Evolutionary conservation across 2,797 vertebrate genomes (phyloP).

Genomic region (Heliangelus exortis): DNA sequence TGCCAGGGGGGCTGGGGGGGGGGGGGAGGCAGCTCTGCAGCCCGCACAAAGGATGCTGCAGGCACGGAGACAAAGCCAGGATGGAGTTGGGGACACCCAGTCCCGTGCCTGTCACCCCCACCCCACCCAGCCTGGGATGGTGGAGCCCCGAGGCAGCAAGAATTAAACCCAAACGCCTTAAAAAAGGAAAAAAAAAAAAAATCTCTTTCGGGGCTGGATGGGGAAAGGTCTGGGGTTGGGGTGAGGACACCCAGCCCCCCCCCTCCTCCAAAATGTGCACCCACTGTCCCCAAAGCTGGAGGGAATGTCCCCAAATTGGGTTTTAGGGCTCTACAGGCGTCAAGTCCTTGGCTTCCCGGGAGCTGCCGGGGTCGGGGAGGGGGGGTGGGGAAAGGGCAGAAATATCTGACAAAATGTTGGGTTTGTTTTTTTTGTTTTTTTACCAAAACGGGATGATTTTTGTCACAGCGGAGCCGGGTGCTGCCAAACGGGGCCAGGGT

Average conservation of each 20-base stretch:
- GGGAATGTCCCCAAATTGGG: not conserved
- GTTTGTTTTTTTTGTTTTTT: too few species aligned
- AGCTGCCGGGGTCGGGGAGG: too few species aligned
- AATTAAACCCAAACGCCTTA: too few species aligned
- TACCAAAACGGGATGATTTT: not conserved
- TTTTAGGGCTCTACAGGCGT: not conserved
- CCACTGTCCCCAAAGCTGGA: rapidly evolving
- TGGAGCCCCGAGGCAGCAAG: not conserved
- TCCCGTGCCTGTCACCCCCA: too few species aligned
- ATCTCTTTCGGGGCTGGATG: not conserved
- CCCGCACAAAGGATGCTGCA: slow-evolving; percentile 19
- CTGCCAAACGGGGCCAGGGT: not conserved
- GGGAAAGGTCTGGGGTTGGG: not conserved
- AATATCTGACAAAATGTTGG: rapidly evolving
- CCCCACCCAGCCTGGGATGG: too few species aligned
- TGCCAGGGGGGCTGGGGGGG: not conserved
- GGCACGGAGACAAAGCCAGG: not conserved
- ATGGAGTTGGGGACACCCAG: too few species aligned
- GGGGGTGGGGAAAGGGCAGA: not conserved
- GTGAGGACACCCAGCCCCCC: too few species aligned
- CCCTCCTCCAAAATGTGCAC: rapidly evolving
- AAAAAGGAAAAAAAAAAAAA: too few species aligned
- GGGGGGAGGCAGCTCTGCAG: not conserved
- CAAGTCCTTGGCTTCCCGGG: not conserved
- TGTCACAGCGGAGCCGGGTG: not conserved